These are phyloP conservation scores for Pseudomyrmex cubaensis DNA, from an alignment of 1,140 invertebrate genomes.

Conservation along the genomic window DNA sequence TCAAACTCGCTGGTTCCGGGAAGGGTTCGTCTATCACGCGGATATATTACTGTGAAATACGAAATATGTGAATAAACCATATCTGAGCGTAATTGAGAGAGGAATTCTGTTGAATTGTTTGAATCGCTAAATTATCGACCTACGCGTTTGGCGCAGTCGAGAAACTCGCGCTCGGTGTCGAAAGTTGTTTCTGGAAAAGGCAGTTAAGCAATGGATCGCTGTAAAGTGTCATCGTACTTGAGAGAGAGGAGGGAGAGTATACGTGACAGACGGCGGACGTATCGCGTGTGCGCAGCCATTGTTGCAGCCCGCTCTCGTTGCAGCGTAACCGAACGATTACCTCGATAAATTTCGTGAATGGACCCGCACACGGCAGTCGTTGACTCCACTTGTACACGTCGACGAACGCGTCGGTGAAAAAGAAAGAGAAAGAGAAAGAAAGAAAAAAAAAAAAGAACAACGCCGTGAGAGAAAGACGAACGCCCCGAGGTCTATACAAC, in stretches of 20 bases:
- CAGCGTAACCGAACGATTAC: conserved; percentile 69
- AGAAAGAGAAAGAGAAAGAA: conserved; percentile 53
- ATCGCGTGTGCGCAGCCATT: conserved; percentile 37
- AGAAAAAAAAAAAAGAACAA: neutral
- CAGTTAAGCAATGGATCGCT: conserved; percentile 1
- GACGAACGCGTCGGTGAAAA: conserved; percentile 34
- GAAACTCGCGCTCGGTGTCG: neutral
- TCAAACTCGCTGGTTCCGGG: neutral
- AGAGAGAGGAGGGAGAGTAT: neutral
- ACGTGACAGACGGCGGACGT: conserved; percentile 25
- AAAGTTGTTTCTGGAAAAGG: conserved; percentile 42
- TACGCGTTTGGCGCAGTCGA: neutral
- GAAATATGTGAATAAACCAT: neutral
- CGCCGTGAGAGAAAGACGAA: neutral
- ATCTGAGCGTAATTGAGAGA: neutral
- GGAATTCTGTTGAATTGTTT: neutral
- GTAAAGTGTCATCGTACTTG: conserved; percentile 1
- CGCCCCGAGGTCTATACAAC: conserved; percentile 19
- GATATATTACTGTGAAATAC: conserved; percentile 24
- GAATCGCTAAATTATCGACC: conserved; percentile 6
- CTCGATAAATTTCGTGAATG: conserved; percentile 76
- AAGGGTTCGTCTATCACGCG: neutral
- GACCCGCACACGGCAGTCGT: conserved; percentile 64
- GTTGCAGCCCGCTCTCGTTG: conserved; percentile 21
- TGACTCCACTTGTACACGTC: conserved; percentile 65